Base-by-base conservation (phyloP, 2,797 vertebrate species). In the Columba guinea region DNA sequence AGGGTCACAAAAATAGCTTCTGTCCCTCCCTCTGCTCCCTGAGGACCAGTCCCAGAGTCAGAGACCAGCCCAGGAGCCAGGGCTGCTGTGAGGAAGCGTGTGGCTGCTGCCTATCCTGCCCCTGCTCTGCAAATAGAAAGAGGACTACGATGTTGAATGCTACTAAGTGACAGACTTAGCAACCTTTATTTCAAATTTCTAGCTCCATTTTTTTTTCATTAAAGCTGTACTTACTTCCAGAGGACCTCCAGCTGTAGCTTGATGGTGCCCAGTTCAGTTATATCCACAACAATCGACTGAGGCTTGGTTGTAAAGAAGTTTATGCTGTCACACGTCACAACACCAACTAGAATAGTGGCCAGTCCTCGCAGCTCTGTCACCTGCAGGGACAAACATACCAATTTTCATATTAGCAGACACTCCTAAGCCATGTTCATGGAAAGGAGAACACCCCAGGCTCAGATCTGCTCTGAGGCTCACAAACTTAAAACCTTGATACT, bases 261-360 rank as follows among this genome's bases (percentile, higher is more conserved):
- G 97, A 99, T 99, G 95, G 99, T 99, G 53, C 99, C 99, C 97
- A 99, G 97, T 90, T 99, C 99, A 0, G 99, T 99, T 95, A 99
- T 98, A 96, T 99, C 99, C 96, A 99, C 98, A 86, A 99, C 69
- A 94, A 99, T 98, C 84, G 98, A 97, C 97, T 99, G 99, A 2
- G 99, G 98, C 89, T 98, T 98, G 8, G 98, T 98, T 51, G 97
- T 98, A 70, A 99, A 99, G 98, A 99, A 99, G 97, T 98, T 98
- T 0, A 98, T 97, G 46, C 98, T 98, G 86, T 99, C 98, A 8
- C 99, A 99, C 0, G 98, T 98, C 81, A 99, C 99, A 15, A 98
- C 92, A 51, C 99, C 99, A 18, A 99, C 99, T 26, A 98, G 97
- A 95, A 99, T 97, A 11, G 99, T 99, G 92, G 98, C 98, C 96